These are phyloP conservation scores for Entelurus aequoreus DNA, from an alignment of 2,113 vertebrate species.

Conservation along the genomic window DNA sequence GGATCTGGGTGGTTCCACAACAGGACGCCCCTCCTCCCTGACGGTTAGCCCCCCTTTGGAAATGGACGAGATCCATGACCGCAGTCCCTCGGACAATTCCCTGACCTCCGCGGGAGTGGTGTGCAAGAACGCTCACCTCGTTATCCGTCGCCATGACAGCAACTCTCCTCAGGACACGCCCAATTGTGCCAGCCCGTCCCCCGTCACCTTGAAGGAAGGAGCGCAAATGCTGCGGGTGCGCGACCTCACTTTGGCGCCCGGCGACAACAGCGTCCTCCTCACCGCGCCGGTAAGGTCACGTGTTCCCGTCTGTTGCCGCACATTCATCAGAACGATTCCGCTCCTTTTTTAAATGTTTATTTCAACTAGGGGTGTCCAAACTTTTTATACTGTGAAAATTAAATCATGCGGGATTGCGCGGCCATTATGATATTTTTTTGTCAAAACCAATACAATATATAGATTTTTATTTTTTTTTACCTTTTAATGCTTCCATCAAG, in stretches of 20 bases:
- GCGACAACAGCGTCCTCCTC: slow-evolving; percentile 82
- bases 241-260: slow-evolving; percentile 79
- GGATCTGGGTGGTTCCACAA: slow-evolving; percentile 37
- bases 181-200: slow-evolving; percentile 60
- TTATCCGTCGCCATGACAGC: slow-evolving; percentile 82
- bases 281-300: slow-evolving; percentile 76
- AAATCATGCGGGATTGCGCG: too few species aligned
- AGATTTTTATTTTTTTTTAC: too few species aligned
- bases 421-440: too few species aligned
- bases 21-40: slow-evolving; percentile 19
- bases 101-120: slow-evolving; percentile 83
- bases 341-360: too few species aligned
- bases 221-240: slow-evolving; percentile 75
- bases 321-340: too few species aligned
- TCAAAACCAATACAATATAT: too few species aligned
- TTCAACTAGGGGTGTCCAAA: too few species aligned
- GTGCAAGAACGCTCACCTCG: slow-evolving; percentile 90
- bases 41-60: slow-evolving; percentile 71
- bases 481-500: too few species aligned
- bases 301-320: too few species aligned
- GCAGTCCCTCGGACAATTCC: slow-evolving; percentile 84
- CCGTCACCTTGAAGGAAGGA: slow-evolving; percentile 78
- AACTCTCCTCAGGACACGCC: slow-evolving; percentile 71
- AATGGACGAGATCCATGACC: slow-evolving; percentile 82
- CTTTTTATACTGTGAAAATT: too few species aligned